A percentile compares a stretch with the other conserved stretches of the same genome.
phyloP scores from a whole-genome alignment of 2,888 invertebrate genomes.

The Dicyrtoma fusca region DNA sequence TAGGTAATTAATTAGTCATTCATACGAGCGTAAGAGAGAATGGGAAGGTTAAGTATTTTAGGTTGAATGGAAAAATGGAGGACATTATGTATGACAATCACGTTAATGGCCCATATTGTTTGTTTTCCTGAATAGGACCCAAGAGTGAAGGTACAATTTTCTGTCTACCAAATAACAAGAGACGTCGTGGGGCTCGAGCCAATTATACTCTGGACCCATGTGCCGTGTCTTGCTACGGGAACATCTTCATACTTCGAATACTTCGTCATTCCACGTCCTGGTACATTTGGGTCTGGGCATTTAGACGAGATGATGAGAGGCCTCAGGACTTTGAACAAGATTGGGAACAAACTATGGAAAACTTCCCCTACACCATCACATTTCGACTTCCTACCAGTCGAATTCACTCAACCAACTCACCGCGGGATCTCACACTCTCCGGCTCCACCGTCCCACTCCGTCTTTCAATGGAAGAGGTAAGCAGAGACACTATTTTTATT shows the following conservation, averaged over 20 bases:
- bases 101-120: too few relatives aligned
- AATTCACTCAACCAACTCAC: not conserved
- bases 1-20: too few relatives aligned
- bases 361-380: constrained; percentile 28
- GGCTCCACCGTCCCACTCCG: constrained; percentile 25
- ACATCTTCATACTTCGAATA: constrained; percentile 27
- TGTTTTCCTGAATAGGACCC: constrained; percentile 21
- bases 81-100: too few relatives aligned
- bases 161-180: constrained; percentile 26
- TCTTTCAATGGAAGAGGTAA: constrained; percentile 28
- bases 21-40: too few relatives aligned
- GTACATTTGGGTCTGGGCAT: constrained; percentile 36
- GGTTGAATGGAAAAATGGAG: too few relatives aligned
- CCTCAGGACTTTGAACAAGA: not conserved
- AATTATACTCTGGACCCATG: constrained; percentile 31
- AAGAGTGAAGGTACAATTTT: constrained; percentile 31
- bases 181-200: constrained; percentile 8
- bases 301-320: not conserved
- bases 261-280: constrained; percentile 29
- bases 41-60: too few relatives aligned
- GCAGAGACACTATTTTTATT: too few relatives aligned
- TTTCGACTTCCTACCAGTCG: constrained; percentile 12
- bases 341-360: not conserved
- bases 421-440: constrained; percentile 9
- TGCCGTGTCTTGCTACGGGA: constrained; percentile 17